phyloP scores from a whole-genome alignment of 92 coral and sea anemone species.

The Metridium senile region DNA sequence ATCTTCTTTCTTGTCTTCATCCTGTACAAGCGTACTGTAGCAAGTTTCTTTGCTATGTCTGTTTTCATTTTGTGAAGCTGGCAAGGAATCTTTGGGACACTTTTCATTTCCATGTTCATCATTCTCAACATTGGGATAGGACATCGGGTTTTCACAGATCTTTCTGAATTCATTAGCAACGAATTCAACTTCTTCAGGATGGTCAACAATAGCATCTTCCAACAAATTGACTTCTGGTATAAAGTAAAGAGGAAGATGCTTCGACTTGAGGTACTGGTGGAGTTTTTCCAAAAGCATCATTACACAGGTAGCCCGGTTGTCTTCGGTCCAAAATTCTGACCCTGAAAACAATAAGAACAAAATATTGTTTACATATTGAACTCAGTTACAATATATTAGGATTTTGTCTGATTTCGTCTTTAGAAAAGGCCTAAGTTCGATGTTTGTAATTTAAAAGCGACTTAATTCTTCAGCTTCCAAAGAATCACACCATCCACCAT shows the following conservation, averaged over 20 bases:
- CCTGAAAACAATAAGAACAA: not conserved
- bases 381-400: too few species aligned
- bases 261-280: constrained; percentile 43
- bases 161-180: constrained; percentile 47
- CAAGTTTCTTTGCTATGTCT: too few species aligned
- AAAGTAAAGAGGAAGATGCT: constrained; percentile 59
- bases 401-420: too few species aligned
- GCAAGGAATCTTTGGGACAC: too few species aligned
- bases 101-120: not conserved
- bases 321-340: constrained; percentile 43
- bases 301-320: constrained; percentile 67
- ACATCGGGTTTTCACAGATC: constrained; percentile 48
- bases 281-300: constrained; percentile 60
- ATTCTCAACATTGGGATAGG: constrained; percentile 26
- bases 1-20: too few species aligned
- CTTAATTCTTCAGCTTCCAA: too few species aligned
- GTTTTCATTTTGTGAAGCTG: too few species aligned
- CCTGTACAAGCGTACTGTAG: too few species aligned
- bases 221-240: constrained; percentile 66
- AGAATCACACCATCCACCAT: too few species aligned
- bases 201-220: constrained; percentile 39
- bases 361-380: too few species aligned
- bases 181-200: constrained; percentile 39
- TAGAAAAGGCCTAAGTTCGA: too few species aligned
- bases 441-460: too few species aligned